Base-by-base conservation (phyloP, 2,797 vertebrate genomes). In the Brotula barbata region DNA sequence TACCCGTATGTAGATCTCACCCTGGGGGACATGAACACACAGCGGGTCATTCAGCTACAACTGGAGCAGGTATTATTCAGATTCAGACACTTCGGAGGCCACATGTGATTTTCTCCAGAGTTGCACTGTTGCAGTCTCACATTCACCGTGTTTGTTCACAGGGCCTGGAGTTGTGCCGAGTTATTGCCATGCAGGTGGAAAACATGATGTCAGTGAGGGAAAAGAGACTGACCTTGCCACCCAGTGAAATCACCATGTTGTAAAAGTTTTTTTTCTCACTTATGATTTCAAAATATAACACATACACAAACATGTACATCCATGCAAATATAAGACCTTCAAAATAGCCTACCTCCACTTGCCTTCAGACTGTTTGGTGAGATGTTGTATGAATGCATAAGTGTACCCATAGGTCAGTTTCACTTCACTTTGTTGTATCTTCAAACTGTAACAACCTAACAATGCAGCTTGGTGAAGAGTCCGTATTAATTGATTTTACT, bases 211-310 rank as follows among this genome's bases (percentile, higher is more conserved):
- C 87, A 0, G 90, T 91, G 11, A 90, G 93, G 0, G 95, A 98
- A 80, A 97, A 96, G 86, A 89, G 93, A 54, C 91, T 95, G 39
- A 94, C 95, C 0, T 89, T 98, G 58, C 96, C 96, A 4, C 94
- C 96, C 34, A 98, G 95, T 0, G 97, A 99, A 87, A 97, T 99
- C 79, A 99, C 97, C 7, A 87, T 98, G 86, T 87, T 99, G 50
- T 98, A 91, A 92, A 25, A 9, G n/a, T 55, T 33, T 3, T 15
- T 8, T 20, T 22, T 16, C 12, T 36, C 23, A 40, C 22, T 25
- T 31, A 13, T 36, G 28, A 40, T 13, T 46, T 22, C 8, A 51
- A 12, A 14, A 40, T 44, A 28, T 22, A n/a, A 25, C 17, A 23
- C 1, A 0, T 44, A 36, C 54, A 55, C 10, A 49, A 3, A 53